phyloP scores from a whole-genome alignment of 2,888 invertebrate genomes.

The Callinectes sapidus region DNA sequence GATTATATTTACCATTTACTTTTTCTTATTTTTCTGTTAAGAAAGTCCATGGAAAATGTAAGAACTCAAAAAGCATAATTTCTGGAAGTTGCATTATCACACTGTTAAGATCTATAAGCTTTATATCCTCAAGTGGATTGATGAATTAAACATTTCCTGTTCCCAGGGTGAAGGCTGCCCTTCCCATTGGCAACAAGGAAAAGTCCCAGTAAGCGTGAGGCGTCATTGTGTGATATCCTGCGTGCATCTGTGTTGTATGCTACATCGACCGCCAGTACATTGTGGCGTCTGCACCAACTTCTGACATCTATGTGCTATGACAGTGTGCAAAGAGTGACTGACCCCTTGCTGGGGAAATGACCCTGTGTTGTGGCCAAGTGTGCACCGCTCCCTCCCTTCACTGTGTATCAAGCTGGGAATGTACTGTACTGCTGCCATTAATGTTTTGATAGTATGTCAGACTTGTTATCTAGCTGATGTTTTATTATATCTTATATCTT shows the following conservation, averaged over 20 bases:
- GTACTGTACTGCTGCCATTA: slow-evolving; percentile 53
- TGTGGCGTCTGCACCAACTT: slow-evolving; percentile 56
- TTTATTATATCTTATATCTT: slow-evolving; percentile 48
- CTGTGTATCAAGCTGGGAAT: slow-evolving; percentile 61
- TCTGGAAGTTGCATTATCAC: not conserved
- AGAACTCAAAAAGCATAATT: not conserved
- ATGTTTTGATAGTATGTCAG: slow-evolving; percentile 60
- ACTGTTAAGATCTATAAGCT: not conserved
- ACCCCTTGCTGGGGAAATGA: slow-evolving; percentile 51
- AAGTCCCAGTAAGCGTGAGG: slow-evolving; percentile 77
- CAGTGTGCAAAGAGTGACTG: slow-evolving; percentile 59
- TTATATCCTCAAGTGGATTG: not conserved
- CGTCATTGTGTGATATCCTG: slow-evolving; percentile 59
- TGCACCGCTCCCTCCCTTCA: slow-evolving; percentile 63
- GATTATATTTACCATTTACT: not conserved
- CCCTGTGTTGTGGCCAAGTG: slow-evolving; percentile 59
- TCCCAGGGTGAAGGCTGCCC: slow-evolving; percentile 89
- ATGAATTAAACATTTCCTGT: not conserved
- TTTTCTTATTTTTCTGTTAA: not conserved
- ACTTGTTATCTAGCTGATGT: slow-evolving; percentile 58
- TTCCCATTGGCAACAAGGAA: slow-evolving; percentile 93
- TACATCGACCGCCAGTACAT: slow-evolving; percentile 65
- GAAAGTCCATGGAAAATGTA: not conserved
- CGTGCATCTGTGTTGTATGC: slow-evolving; percentile 66
- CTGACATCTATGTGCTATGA: slow-evolving; percentile 43